Evolutionary conservation across 2,797 vertebrate genomes (phyloP), one percentile per base, ranked within the genome.

Genomic region (Brachyalestes nurse): DNA sequence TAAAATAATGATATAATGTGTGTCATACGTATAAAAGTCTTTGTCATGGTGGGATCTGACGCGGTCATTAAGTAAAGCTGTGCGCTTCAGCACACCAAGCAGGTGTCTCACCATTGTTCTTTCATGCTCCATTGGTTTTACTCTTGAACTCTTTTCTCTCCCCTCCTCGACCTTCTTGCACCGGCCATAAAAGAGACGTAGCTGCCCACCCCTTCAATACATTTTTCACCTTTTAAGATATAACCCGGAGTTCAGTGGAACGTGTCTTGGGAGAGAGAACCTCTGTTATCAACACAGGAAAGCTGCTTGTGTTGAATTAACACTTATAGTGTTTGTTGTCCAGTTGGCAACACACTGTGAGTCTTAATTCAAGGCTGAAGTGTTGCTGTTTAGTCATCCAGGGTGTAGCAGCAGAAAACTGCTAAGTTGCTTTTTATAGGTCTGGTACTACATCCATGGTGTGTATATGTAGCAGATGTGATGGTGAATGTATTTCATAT

Each of bases 151-250:
- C 92, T 89, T 75, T 81, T 75, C 87, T 88, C 80, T 88, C 92
- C 90, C 92, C 91, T 86, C 90, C 89, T 81, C 91, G 93, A 95
- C 93, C 95, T 86, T 72, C 77, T 78, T 87, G 91, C 92, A 92
- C 89, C 23, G 82, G 88, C 90, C 81, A 79, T 94, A 93, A 94
- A 93, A 93, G 80, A 76, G 66, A 73, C 45, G 90, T 82, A 86
- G 90, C 92, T 89, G 87, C 89, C 92, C 92, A 86, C 90, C 92
- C 90, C 92, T 90, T 90, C 92, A 87, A 92, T 93, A 91, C 93
- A 94, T 93, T 88, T 92, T 92, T 92, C 93, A 94, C 92, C 93
- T 92, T 92, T 90, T 95, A 93, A n/a, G n/a, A n/a, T n/a, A 94
- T 88, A 88, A 90, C 80, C 90, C 77, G 87, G 86, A 85, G 88